Base-by-base conservation (phyloP, 53 echinoderm and acorn worm genomes). In the Hippasteria phrygiana region DNA sequence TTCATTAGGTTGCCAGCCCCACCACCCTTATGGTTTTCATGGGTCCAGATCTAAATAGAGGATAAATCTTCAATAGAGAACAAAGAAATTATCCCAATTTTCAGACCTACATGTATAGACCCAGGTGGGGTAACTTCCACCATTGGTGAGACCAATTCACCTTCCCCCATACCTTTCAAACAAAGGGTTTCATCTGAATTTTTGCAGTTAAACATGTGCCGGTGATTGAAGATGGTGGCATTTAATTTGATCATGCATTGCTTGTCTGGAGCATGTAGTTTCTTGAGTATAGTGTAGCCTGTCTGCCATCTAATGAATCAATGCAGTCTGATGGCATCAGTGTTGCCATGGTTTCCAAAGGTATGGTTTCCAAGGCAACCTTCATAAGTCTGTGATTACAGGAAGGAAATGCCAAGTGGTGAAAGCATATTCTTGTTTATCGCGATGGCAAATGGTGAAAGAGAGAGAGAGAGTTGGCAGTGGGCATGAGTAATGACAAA, bases 291-390 rank as follows among this genome's bases (percentile, higher is more conserved):
- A 24, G 59, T 59, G 59, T 59, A 8, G 8, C 20, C n/a, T 22
- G 22, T 59, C 22, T 0, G 59, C 3, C 32, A 14, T 33, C 69
- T 67, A 11, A 33, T 11, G 18, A 67, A 35, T 67, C 35, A 67
- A 35, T 67, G 18, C 36, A 17, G 46, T 77, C 8, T 65, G 45
- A 20, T 48, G 64, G 48, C 85, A 85, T 85, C 85, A 66, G 43
- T 33, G 70, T 85, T 69, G 53, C 54, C 71, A 85, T 85, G 71
- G 85, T 71, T 70, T 71, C 71, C 85, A 71, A 51, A 70, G 85
- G 85, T 37, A 41, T n/a, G 69, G 85, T 85, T 48, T 67, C 54
- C 70, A 71, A 71, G 85, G 51, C 32, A 42, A 85, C 70, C 34
- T 50, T 85, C 43, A 71, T 85, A 69, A 71, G 85, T 47, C 85